These are phyloP conservation scores for Hycleus phaleratus DNA, from an alignment of 1,140 invertebrate genomes.

Conservation along the genomic window DNA sequence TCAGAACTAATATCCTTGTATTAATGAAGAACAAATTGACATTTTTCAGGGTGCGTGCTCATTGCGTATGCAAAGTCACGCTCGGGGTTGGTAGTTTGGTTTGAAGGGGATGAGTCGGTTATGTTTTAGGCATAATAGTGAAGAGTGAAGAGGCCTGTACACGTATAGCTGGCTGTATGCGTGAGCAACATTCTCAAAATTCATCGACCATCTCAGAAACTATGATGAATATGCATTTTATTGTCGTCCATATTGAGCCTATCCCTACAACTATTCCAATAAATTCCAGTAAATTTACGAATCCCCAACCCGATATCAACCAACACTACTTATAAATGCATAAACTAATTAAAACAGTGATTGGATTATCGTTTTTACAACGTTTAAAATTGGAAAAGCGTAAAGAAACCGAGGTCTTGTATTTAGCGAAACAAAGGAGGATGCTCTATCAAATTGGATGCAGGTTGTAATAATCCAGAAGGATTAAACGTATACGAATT, in stretches of 20 bases:
- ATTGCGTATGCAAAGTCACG: constrained; percentile 28
- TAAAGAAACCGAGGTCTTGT: too few species aligned
- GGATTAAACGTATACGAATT: constrained; percentile 16
- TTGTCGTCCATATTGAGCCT: too few species aligned
- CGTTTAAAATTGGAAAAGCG: too few species aligned
- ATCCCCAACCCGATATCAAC: neutral
- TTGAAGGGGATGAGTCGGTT: constrained; percentile 4
- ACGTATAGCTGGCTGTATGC: constrained; percentile 16
- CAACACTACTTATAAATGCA: constrained; percentile 7
- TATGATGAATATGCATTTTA: constrained; percentile 12
- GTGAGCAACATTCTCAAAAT: constrained; percentile 25
- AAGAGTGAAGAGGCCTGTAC: constrained; percentile 6
- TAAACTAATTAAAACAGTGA: constrained; percentile 12
- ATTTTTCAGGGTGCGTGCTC: constrained; percentile 30
- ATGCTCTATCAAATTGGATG: constrained; percentile 11
- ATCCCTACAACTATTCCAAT: too few species aligned
- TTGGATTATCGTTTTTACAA: neutral
- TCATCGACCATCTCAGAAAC: constrained; percentile 9
- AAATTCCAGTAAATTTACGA: too few species aligned
- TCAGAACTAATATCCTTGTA: constrained; percentile 25
- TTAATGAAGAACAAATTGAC: constrained; percentile 31
- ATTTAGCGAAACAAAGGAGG: too few species aligned
- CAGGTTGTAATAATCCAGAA: constrained; percentile 12
- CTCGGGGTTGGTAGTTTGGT: constrained; percentile 10
- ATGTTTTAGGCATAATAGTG: too few species aligned